Conservation (phyloP, 2,797 vertebrate species). For the Paratrypauchen microcephalus region DNA sequence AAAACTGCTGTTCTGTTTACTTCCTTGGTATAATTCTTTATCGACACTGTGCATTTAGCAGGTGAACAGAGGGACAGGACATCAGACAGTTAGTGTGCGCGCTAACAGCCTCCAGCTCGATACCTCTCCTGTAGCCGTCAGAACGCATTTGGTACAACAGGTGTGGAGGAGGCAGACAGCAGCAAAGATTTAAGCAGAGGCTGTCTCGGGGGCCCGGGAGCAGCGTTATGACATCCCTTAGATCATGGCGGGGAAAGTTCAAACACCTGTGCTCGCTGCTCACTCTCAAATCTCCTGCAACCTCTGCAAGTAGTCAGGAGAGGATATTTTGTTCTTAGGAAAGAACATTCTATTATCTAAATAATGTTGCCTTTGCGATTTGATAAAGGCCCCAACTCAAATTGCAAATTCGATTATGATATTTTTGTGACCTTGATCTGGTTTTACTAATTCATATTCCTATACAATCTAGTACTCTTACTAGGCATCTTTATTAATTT, state of each 20-base stretch:
- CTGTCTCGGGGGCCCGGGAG: background rate
- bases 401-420: too few relatives aligned
- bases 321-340: too few relatives aligned
- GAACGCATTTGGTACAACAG: conserved; percentile 11
- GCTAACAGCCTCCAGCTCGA: conserved; percentile 5
- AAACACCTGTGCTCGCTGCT: background rate
- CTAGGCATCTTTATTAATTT: too few relatives aligned
- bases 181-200: background rate
- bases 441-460: too few relatives aligned
- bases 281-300: conserved; percentile 5
- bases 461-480: too few relatives aligned
- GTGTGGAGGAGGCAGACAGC: conserved; percentile 7
- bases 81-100: background rate
- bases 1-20: background rate
- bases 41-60: background rate
- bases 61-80: background rate
- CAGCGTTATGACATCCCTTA: conserved; percentile 4
- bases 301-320: background rate
- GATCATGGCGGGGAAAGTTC: conserved; percentile 5
- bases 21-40: background rate
- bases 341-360: too few relatives aligned
- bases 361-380: too few relatives aligned
- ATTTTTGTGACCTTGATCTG: too few relatives aligned
- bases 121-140: conserved; percentile 8
- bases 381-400: too few relatives aligned